These are phyloP conservation scores for Sthenelais limicola DNA, from an alignment of 2,888 invertebrate species.

Conservation along the genomic window DNA sequence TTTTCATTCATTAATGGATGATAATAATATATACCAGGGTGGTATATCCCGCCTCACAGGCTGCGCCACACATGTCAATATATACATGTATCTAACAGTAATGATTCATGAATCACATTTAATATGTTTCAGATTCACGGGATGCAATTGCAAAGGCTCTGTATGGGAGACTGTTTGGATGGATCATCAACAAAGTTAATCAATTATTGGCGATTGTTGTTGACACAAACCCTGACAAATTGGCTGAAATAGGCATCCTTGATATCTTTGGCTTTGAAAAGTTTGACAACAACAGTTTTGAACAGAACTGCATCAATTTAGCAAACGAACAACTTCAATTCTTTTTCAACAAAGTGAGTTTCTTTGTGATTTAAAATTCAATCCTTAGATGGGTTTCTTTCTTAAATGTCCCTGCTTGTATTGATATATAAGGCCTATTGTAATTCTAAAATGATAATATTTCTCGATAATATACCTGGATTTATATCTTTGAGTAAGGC, in stretches of 20 bases:
- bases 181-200: slow-evolving; percentile 74
- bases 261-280: slow-evolving; percentile 72
- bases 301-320: slow-evolving; percentile 71
- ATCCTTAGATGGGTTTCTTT: too few species aligned
- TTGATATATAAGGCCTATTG: too few species aligned
- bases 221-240: slow-evolving; percentile 46
- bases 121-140: slow-evolving; percentile 63
- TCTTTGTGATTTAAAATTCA: too few species aligned
- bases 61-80: too few species aligned
- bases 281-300: slow-evolving; percentile 70
- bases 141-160: slow-evolving; percentile 74
- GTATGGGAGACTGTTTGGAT: slow-evolving; percentile 74
- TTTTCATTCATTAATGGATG: too few species aligned
- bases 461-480: too few species aligned
- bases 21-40: too few species aligned
- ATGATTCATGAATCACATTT: not conserved
- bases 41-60: too few species aligned
- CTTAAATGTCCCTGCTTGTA: too few species aligned
- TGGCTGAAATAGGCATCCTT: slow-evolving; percentile 64
- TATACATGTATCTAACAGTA: too few species aligned
- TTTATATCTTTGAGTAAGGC: too few species aligned
- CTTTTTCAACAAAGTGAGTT: slow-evolving; percentile 67
- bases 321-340: slow-evolving; percentile 72
- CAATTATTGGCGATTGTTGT: slow-evolving; percentile 69
- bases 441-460: too few species aligned